A percentile compares a stretch with the other conserved stretches of the same genome.
phyloP scores from a whole-genome alignment of 2,888 invertebrate species.

The Dione juno region DNA sequence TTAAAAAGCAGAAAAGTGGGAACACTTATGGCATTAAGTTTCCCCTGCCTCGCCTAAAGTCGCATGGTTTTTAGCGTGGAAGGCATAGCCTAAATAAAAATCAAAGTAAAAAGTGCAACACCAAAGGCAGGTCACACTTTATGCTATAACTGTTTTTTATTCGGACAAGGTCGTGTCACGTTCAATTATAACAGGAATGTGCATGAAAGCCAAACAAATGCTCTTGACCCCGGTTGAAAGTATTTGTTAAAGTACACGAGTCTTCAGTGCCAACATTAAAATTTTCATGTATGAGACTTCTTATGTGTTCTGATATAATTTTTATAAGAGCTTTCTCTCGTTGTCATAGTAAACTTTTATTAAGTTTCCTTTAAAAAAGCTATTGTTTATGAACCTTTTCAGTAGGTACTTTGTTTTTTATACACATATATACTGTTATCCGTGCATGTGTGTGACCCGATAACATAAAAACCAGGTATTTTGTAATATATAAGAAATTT shows the following conservation, averaged over 20 bases:
- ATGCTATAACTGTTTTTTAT: constrained; percentile 9
- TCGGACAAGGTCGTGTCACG: constrained; percentile 23
- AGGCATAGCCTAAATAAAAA: no score
- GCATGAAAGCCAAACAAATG: constrained; percentile 24
- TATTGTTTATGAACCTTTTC: neutral
- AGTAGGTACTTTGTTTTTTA: neutral
- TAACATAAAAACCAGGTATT: no score
- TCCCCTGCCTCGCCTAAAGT: no score
- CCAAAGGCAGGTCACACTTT: constrained; percentile 5
- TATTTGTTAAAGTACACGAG: constrained; percentile 8
- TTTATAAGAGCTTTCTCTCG: neutral
- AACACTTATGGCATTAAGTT: no score
- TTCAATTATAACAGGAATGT: constrained; percentile 25
- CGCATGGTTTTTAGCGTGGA: no score
- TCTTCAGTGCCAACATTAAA: constrained; percentile 14
- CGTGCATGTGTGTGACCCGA: no score
- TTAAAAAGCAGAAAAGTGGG: no score
- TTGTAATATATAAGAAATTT: no score
- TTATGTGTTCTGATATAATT: constrained; percentile 10
- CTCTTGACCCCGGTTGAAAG: constrained; percentile 17
- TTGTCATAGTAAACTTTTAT: neutral
- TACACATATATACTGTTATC: no score
- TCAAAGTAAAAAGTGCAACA: constrained; percentile 3
- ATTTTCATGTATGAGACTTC: constrained; percentile 9
- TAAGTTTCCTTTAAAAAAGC: neutral